phyloP scores from a whole-genome alignment of 1,140 invertebrate genomes.

The Gonioctena quinquepunctata region DNA sequence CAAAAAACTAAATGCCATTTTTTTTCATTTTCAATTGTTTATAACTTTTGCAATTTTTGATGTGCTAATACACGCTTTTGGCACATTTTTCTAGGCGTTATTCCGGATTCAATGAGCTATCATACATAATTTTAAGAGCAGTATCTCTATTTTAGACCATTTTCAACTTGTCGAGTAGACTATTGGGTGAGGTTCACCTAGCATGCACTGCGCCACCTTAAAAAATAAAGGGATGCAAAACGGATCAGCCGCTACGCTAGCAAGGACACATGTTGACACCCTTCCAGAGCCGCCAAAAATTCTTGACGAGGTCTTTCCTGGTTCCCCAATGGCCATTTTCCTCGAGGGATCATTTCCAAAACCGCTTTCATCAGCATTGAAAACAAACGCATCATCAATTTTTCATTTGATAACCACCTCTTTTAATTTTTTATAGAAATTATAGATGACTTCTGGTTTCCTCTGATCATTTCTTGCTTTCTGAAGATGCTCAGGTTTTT shows the following conservation, averaged over 20 bases:
- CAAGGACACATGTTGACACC: conserved; percentile 45
- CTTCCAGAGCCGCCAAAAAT: conserved; percentile 46
- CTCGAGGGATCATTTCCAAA: conserved; percentile 22
- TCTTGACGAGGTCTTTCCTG: conserved; percentile 38
- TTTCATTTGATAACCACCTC: neutral
- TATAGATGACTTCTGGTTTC: conserved; percentile 27
- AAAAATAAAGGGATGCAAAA: conserved; percentile 47
- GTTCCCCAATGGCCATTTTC: conserved; percentile 26
- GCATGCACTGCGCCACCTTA: conserved; percentile 45
- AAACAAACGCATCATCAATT: conserved; percentile 22
- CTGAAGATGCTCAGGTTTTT: conserved; percentile 32
- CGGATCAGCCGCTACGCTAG: conserved; percentile 41
- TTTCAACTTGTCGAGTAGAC: too few relatives aligned
- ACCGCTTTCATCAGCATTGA: conserved; percentile 28
- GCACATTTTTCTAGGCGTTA: too few relatives aligned
- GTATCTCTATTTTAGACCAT: too few relatives aligned
- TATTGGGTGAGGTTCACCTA: conserved; percentile 38
- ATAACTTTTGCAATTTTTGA: too few relatives aligned
- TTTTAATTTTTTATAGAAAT: conserved; percentile 29
- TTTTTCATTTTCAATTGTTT: too few relatives aligned
- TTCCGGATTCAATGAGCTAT: too few relatives aligned
- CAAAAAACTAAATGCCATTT: too few relatives aligned
- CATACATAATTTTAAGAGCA: too few relatives aligned
- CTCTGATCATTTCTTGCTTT: conserved; percentile 24
- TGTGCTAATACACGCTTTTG: too few relatives aligned